Evolutionary conservation across 2,113 vertebrate species (phyloP).

Genomic region (Amia ocellicauda): DNA sequence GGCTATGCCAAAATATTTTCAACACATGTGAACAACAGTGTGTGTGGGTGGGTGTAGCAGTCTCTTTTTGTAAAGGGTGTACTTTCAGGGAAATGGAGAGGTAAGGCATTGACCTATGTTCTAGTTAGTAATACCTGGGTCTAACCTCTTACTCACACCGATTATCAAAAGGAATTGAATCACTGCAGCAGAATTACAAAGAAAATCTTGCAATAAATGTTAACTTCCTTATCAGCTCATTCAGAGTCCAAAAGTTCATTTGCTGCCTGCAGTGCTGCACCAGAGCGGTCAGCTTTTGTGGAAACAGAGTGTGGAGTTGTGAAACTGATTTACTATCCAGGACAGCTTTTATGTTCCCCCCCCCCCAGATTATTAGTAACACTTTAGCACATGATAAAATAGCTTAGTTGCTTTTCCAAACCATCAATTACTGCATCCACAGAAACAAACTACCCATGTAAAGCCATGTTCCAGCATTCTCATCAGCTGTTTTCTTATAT

Average conservation of each 20-base stretch:
- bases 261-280: conserved; percentile 13
- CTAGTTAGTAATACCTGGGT: neutral
- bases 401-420: too few relatives aligned
- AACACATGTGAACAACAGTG: conserved; percentile 2
- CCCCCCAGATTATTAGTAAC: conserved; percentile 4
- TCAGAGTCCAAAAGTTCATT: conserved; percentile 44
- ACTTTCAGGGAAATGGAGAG: conserved; percentile 20
- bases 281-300: neutral
- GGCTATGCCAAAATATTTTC: too few relatives aligned
- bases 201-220: conserved; percentile 34
- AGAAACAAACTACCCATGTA: too few relatives aligned
- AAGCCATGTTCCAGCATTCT: too few relatives aligned
- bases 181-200: conserved; percentile 31
- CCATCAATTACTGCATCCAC: too few relatives aligned
- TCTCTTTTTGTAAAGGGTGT: conserved; percentile 28
- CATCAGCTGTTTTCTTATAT: too few relatives aligned
- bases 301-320: neutral
- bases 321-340: neutral
- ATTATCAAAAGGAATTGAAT: conserved; percentile 7
- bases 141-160: neutral
- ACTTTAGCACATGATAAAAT: too few relatives aligned
- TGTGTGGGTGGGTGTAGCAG: conserved; percentile 36
- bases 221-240: conserved; percentile 43
- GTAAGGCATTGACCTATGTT: conserved; percentile 12
- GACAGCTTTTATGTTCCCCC: conserved; percentile 4